Evolutionary conservation across 2,113 vertebrate species (phyloP), one percentile per base, ranked within the genome.

Genomic region (Leucopternis melanops): DNA sequence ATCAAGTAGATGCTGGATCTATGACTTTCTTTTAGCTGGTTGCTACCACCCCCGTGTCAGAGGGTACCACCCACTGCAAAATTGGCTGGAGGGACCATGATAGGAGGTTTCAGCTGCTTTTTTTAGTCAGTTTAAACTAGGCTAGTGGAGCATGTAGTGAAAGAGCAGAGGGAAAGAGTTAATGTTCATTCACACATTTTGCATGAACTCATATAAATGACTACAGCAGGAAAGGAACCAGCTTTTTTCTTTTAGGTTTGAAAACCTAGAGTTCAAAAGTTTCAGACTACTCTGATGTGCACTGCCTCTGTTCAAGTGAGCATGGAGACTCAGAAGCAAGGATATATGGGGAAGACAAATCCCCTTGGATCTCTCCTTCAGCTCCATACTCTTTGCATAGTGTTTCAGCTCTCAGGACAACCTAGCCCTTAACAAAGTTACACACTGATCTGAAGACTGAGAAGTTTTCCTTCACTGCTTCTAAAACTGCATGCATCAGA

Each of bases 351-450:
- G 36, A 90, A 92, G 55, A 70, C 9, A 86, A 86, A 55, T 49
- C 16, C 19, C 44, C 59, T 26, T 50, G 26, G 10, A 36, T 55
- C 5, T 58, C 65, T 79, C 16, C 32, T 82, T 73, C 47, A 78
- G 44, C 31, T 70, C 7, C 11, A 9, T 7, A 21, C 2, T 20
- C 10, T 73, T 78, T 32, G 18, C 0, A 0, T n/a, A 23, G 25
- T 1, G 8, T 58, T 83, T 81, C 59, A 81, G 26, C 34, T 83
- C 36, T 52, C 45, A 36, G 81, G 63, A 44, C 2, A 9, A 13
- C 25, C 45, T 78, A 58, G 31, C 5, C 27, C 34, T 81, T 52
- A 29, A 40, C 9, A 7, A 79, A 85, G 15, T 69, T 32, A n/a
- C 40, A 50, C 10, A 21, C 10, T 66, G 36, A 47, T 81, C 21